A percentile compares a stretch with the other conserved stretches of the same genome.
Evolutionary conservation across 2,888 invertebrate species (phyloP).

Genomic region (Sabatieria punctata): DNA sequence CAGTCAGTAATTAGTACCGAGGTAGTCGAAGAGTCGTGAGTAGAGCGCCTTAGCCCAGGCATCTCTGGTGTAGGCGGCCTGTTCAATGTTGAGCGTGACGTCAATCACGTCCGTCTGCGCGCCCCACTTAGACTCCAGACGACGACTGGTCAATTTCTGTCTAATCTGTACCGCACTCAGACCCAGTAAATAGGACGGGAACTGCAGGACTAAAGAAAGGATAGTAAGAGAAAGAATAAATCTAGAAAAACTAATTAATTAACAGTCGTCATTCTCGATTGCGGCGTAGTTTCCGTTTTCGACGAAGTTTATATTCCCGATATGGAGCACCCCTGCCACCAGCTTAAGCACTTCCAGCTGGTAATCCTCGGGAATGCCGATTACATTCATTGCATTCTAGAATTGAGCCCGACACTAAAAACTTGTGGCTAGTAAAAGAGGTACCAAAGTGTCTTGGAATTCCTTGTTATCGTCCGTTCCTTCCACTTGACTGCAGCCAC

Average conservation of each 20-base stretch:
- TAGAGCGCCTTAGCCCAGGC: constrained; percentile 50
- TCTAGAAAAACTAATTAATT: constrained; percentile 26
- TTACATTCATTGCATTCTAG: constrained; percentile 45
- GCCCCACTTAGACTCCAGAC: constrained; percentile 52
- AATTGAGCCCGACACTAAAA: constrained; percentile 9
- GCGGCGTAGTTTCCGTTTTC: constrained; percentile 42
- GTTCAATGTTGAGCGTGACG: constrained; percentile 47
- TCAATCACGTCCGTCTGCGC: constrained; percentile 46
- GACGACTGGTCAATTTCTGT: constrained; percentile 44
- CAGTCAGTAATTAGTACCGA: too few species aligned
- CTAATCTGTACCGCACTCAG: constrained; percentile 42
- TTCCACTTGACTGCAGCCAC: constrained; percentile 44
- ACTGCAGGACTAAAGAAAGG: constrained; percentile 41
- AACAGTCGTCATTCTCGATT: constrained; percentile 43
- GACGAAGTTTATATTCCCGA: constrained; percentile 46
- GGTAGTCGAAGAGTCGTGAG: constrained; percentile 46
- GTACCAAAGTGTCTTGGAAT: constrained; percentile 45
- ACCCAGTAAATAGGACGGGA: constrained; percentile 46
- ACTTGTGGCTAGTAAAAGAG: background rate
- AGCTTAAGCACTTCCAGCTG: constrained; percentile 42
- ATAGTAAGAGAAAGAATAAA: background rate
- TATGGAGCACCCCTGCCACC: constrained; percentile 46
- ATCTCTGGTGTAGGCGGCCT: constrained; percentile 47
- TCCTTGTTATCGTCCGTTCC: constrained; percentile 48
- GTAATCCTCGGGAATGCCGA: constrained; percentile 42